Evolutionary conservation across 2,888 invertebrate genomes (phyloP).

Genomic region (Andrena camellia): DNA sequence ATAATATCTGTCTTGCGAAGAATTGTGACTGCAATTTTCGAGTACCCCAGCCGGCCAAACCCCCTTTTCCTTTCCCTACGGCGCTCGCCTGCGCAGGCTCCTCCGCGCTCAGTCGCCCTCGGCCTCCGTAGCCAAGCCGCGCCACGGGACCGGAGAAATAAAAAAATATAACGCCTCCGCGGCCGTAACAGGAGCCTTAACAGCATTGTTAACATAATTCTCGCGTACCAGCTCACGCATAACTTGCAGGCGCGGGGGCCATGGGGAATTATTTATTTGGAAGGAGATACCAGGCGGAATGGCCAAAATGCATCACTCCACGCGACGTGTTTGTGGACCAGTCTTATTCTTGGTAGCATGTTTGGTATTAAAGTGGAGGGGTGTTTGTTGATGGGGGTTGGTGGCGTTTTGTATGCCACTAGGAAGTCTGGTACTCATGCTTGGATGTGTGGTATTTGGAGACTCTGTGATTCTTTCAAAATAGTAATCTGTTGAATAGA

Average conservation of each 20-base stretch:
- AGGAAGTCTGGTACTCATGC: too few relatives aligned
- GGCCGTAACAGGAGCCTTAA: slow-evolving; percentile 72
- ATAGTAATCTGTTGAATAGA: too few relatives aligned
- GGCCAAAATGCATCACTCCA: slow-evolving; percentile 56
- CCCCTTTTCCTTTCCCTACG: slow-evolving; percentile 6
- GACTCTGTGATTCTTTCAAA: too few relatives aligned
- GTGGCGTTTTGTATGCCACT: too few relatives aligned
- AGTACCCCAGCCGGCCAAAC: slow-evolving; percentile 57
- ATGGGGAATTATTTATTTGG: slow-evolving; percentile 71
- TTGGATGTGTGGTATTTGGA: too few relatives aligned
- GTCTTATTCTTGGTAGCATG: not conserved
- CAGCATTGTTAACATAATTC: slow-evolving; percentile 77
- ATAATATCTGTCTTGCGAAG: slow-evolving; percentile 81
- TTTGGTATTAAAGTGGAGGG: not conserved
- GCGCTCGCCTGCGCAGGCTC: slow-evolving; percentile 33
- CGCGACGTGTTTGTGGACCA: slow-evolving; percentile 7
- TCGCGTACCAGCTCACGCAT: slow-evolving; percentile 63
- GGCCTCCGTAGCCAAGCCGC: slow-evolving; percentile 13
- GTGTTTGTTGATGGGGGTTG: too few relatives aligned
- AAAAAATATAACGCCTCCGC: slow-evolving; percentile 70
- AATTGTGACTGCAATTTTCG: slow-evolving; percentile 82
- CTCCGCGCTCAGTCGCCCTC: not conserved
- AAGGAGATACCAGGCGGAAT: slow-evolving; percentile 26
- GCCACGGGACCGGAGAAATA: slow-evolving; percentile 29
- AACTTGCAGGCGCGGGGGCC: slow-evolving; percentile 53